Base-by-base conservation (phyloP, 2,888 invertebrate species). In the Drosophila niveifrons region DNA sequence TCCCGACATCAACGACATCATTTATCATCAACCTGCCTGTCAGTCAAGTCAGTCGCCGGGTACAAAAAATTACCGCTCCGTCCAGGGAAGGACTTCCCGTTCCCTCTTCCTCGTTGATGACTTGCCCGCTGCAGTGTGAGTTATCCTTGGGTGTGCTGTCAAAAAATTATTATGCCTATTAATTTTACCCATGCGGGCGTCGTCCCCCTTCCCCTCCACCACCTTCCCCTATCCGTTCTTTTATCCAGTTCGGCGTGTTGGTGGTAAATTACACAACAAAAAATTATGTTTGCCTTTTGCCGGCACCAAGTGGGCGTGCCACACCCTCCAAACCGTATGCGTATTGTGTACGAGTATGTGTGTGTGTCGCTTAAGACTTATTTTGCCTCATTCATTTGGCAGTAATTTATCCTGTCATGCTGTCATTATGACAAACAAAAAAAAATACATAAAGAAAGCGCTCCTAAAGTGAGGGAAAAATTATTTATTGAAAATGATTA, bases 391-490 rank as follows among this genome's bases (percentile, higher is more conserved):
- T 90, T 90, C 91, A 90, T 91, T 90, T 87, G 80, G 77, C 85
- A 87, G 91, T 91, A 92, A 91, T 92, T 91, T 92, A 91, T 91
- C 90, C 91, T 92, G 92, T 92, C 91, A 92, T 90, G 78, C 92
- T 90, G 91, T 91, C 91, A 91, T 90, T 91, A 88, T 86, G 89
- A 83, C 88, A 82, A 82, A 90, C 80, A 76, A 75, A 74, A 78
- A 75, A 88, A 76, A 75, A 82, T 23, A 78, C 81, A 78, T 81
- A 43, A 48, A 43, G 29, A 34, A 75, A 82, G 64, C 68, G 61
- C 66, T 70, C 23, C 23, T 63, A 57, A 75, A 66, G 64, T 62
- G 56, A 67, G 55, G 50, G 31, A 57, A 85, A 85, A 77, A 85
- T 82, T 85, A 88, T 85, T 78, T 80, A 89, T 84, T 87, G 88